Base-by-base conservation (phyloP, 2,888 invertebrate genomes). In the Hirtodrosophila cameraria region DNA sequence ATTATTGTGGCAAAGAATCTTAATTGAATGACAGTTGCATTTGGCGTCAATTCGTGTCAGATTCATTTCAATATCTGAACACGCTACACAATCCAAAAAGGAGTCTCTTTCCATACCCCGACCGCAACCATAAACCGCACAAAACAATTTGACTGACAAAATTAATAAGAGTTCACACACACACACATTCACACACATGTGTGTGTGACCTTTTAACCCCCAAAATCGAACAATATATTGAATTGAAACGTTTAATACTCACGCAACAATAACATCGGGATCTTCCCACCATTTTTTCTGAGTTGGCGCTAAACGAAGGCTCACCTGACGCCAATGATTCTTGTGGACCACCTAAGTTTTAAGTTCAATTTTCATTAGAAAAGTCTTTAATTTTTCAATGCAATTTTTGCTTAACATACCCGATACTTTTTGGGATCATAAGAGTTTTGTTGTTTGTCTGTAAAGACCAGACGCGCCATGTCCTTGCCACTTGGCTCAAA, bases 251-350 rank as follows among this genome's bases (percentile, higher is more conserved):
- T 43, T 43, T 30, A 52, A 35, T 75, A 90, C 90, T 90, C 88
- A 90, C 90, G 90, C 90, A 68, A 90, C 89, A 36, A 90, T 66
- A 4, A 89, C 89, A 79, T 89, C 89, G 39, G 88, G 86, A 76
- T 90, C 90, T 66, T 90, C 90, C 89, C 89, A 90, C 90, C 90
- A 90, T 65, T 89, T 81, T 30, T 83, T 81, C 12, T 81, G 66
- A 0, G 86, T 73, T 2, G 89, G 82, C 38, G 89, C 88, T 31
- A 89, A 59, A 1, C 88, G 58, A 1, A 90, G 69, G 53, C 79
- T 88, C 11, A 89, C 86, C 48, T 85, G 80, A 23, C 81, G 83
- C 84, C 88, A 89, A 16, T 88, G 88, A 52, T 82, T 88, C 38
- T 60, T 63, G 52, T 76, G 83, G 11, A 82, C 86, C 12, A 87